Base-by-base conservation (phyloP, 2,113 vertebrate species). In the Oxyruncus cristatus region DNA sequence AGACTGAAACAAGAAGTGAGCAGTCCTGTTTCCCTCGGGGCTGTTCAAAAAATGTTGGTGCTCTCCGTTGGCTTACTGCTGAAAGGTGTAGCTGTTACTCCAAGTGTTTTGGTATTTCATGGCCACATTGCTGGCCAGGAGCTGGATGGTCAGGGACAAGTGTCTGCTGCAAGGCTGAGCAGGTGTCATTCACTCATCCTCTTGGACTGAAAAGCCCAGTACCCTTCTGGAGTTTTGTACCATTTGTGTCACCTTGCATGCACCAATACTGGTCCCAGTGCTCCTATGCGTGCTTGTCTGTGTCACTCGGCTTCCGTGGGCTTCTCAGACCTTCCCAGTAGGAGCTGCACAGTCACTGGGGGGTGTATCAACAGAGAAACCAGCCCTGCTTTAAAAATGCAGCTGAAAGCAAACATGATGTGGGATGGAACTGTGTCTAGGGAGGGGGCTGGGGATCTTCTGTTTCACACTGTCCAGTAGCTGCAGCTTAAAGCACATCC, bases 151-250 rank as follows among this genome's bases (percentile, higher is more conserved):
- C 17, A 63, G 74, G 28, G 37, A 23, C 23, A 75, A 46, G 11
- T 15, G 9, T 42, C 37, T 65, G 26, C 42, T 80, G 37, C 0
- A 1, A 61, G 33, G 11, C 35, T 50, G 41, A 76, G 55, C 24
- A 73, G 4, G 3, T 61, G 23, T 22, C 0, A 0, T n/a, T 47
- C 33, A 8, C 9, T 42, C 4, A 2, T 78, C 35, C 24, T 11
- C 42, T 49, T 22, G 21, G 30, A 41, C 21, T 63, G 37, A 42
- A 77, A 85, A 75, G 20, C 39, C 65, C 62, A 55, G 26, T 22
- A 50, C 12, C n/a, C n/a, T n/a, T n/a, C n/a, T n/a, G n/a, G n/a
- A n/a, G n/a, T n/a, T n/a, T n/a, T n/a, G 33, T 21, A 70, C 52
- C 21, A 8, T 21, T 42, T 21, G 12, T 22, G 12, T 52, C 0